Percentiles rank a stretch among this genome's conserved stretches.
Conservation (phyloP, 2,113 vertebrate genomes). For the Paralichthys olivaceus region DNA sequence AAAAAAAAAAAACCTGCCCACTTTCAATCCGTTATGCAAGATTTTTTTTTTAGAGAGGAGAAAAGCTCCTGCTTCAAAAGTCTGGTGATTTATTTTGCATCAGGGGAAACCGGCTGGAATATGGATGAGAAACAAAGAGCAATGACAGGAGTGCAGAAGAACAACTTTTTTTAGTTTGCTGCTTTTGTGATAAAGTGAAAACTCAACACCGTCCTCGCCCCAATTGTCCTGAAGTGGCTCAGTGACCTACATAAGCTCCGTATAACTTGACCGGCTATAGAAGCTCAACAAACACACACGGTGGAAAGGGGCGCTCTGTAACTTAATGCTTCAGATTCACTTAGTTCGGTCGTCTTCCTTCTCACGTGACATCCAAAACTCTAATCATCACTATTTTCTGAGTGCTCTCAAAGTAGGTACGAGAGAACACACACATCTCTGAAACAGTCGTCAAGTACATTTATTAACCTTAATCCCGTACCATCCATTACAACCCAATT, state of each 20-base stretch:
- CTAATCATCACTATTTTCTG: slow-evolving; percentile 28
- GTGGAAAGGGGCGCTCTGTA: slow-evolving; percentile 21
- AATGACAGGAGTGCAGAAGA: no score
- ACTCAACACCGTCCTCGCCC: slow-evolving; percentile 23
- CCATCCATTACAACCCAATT: slow-evolving; percentile 65
- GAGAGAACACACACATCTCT: background rate
- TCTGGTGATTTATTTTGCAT: background rate
- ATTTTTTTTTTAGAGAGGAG: background rate
- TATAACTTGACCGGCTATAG: slow-evolving; percentile 15
- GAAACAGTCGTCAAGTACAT: slow-evolving; percentile 36
- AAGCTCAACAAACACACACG: slow-evolving; percentile 23
- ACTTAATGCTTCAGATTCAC: slow-evolving; percentile 31
- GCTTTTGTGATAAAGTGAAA: slow-evolving; percentile 33
- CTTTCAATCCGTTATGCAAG: background rate
- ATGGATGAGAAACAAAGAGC: slow-evolving; percentile 5
- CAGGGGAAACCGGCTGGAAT: background rate
- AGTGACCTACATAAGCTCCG: slow-evolving; percentile 42
- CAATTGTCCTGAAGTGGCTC: slow-evolving; percentile 59
- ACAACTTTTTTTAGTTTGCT: background rate
- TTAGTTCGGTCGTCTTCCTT: slow-evolving; percentile 36
- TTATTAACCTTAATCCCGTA: slow-evolving; percentile 66
- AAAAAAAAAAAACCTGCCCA: background rate
- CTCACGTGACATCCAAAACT: slow-evolving; percentile 37
- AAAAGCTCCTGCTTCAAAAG: background rate
- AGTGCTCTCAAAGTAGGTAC: background rate